These are phyloP conservation scores for Drosophila watanabei DNA, from an alignment of 1,140 invertebrate species.

Conservation along the genomic window DNA sequence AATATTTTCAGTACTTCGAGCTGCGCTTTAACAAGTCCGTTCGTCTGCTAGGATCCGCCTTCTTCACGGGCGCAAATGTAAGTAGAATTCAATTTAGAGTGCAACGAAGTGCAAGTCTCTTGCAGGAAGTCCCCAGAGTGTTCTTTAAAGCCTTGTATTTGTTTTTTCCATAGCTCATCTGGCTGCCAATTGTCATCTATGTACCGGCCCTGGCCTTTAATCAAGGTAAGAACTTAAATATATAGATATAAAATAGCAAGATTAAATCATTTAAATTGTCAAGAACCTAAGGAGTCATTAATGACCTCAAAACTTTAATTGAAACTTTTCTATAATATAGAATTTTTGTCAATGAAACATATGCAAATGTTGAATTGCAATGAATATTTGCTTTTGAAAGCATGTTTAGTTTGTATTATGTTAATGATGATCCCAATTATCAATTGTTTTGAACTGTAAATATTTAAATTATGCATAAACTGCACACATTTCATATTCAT, in stretches of 20 bases:
- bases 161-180: conserved; percentile 89
- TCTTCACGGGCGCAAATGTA: conserved; percentile 91
- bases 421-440: background rate
- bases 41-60: conserved; percentile 89
- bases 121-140: background rate
- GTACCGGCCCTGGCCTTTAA: conserved; percentile 95
- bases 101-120: background rate
- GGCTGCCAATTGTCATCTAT: conserved; percentile 96
- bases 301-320: background rate
- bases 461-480: background rate
- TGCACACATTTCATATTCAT: background rate
- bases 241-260: rapidly evolving
- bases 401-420: background rate
- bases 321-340: no score
- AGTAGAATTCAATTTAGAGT: conserved; percentile 73
- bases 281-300: background rate
- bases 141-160: background rate
- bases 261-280: no score
- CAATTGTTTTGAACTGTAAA: background rate
- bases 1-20: conserved; percentile 91
- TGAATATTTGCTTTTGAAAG: background rate
- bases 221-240: conserved; percentile 88
- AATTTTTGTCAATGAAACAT: background rate
- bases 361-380: background rate
- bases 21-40: conserved; percentile 91